phyloP scores from a whole-genome alignment of 2,797 vertebrate species.

The Trichosurus vulpecula region DNA sequence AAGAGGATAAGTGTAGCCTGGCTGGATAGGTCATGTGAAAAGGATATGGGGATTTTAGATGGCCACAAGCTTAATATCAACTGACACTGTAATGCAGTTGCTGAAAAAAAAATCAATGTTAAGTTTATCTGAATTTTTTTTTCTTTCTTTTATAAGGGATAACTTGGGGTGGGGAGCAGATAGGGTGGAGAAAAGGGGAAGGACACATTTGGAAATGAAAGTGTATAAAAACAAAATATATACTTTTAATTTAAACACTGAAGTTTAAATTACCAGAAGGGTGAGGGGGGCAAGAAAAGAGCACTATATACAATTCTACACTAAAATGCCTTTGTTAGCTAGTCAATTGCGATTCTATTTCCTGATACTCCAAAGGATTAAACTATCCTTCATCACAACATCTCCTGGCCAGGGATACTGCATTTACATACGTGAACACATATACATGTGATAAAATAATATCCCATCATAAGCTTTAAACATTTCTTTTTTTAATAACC shows the following conservation, averaged over 20 bases:
- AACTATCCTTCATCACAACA: constrained; percentile 31
- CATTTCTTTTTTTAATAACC: constrained; percentile 22
- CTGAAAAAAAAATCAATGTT: neutral
- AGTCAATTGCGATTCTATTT: constrained; percentile 20
- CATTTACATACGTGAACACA: neutral
- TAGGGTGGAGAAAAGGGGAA: neutral
- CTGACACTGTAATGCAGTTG: neutral
- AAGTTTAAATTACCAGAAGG: neutral
- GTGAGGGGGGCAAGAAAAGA: neutral
- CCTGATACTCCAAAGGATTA: constrained; percentile 20
- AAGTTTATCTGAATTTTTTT: neutral
- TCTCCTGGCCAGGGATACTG: constrained; percentile 13
- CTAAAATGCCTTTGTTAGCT: neutral
- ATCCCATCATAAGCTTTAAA: neutral
- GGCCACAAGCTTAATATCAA: neutral
- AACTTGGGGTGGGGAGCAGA: neutral
- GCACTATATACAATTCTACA: neutral
- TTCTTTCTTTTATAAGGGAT: neutral
- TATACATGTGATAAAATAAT: neutral
- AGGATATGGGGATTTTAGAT: neutral
- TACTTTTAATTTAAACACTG: neutral
- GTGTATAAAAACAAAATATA: neutral
- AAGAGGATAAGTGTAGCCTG: neutral
- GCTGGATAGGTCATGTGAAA: neutral
- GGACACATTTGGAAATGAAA: neutral